phyloP scores from a whole-genome alignment of 2,888 invertebrate genomes.

The Lissonota sp. region DNA sequence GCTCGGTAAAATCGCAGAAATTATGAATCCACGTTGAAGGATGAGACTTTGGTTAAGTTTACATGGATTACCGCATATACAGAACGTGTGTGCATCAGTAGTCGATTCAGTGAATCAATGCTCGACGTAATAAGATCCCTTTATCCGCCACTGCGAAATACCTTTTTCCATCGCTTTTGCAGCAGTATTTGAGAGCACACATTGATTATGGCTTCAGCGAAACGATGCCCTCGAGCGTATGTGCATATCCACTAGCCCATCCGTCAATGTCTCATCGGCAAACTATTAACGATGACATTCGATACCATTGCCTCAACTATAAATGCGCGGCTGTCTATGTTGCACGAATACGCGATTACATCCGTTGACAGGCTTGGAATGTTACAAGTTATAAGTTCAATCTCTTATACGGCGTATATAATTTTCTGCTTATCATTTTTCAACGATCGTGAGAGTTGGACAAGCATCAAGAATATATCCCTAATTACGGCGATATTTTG shows the following conservation, averaged over 20 bases:
- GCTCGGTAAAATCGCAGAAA: too few species aligned
- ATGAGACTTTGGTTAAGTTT: too few species aligned
- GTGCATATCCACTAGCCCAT: conserved; percentile 21
- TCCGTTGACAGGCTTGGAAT: background rate
- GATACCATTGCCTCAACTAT: conserved; percentile 30
- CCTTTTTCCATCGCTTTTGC: conserved; percentile 22
- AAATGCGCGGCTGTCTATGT: background rate
- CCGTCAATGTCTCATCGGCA: conserved; percentile 51
- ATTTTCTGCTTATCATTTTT: too few species aligned
- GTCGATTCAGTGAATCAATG: conserved; percentile 38
- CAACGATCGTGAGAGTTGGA: too few species aligned
- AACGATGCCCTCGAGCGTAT: conserved; percentile 11
- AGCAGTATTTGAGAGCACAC: conserved; percentile 41
- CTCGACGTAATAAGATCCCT: conserved; percentile 57
- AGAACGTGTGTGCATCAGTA: conserved; percentile 2
- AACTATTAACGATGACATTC: conserved; percentile 42
- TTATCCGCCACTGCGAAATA: conserved; percentile 34
- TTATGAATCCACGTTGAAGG: too few species aligned
- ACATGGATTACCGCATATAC: conserved; percentile 1
- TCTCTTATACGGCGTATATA: too few species aligned
- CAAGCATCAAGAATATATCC: too few species aligned
- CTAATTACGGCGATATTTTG: too few species aligned
- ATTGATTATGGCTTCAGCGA: conserved; percentile 16
- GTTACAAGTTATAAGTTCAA: background rate
- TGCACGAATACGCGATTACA: too few species aligned